Conservation (phyloP, 2,888 invertebrate species). For the Troides oblongomaculatus region DNA sequence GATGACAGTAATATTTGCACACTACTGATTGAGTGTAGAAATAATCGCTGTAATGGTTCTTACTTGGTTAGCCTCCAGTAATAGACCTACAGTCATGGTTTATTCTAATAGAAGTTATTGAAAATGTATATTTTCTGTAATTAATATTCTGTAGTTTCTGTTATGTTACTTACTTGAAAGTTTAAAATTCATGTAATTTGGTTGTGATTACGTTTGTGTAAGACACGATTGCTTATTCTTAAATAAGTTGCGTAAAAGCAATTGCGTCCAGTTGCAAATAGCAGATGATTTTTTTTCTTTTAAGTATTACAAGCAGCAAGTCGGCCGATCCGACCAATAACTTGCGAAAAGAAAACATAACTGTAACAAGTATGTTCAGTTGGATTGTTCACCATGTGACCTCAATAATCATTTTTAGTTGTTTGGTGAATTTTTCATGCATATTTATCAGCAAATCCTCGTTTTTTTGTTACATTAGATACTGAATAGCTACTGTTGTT, state of each 20-base stretch:
- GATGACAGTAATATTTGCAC: no score
- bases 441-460: background rate
- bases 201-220: background rate
- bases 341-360: conserved; percentile 31
- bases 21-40: no score
- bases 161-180: background rate
- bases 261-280: conserved; percentile 2
- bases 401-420: conserved; percentile 21
- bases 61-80: no score
- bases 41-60: no score
- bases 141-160: background rate
- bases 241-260: conserved; percentile 13
- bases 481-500: background rate
- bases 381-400: conserved; percentile 19
- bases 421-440: background rate
- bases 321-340: conserved; percentile 29
- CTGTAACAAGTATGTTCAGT: conserved; percentile 30
- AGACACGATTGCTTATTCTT: background rate
- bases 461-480: background rate
- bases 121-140: no score
- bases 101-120: no score
- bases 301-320: conserved; percentile 7
- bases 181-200: background rate
- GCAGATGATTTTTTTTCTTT: conserved; percentile 18
- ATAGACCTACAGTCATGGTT: no score